Evolutionary conservation across 2,888 invertebrate genomes (phyloP).

Genomic region (Polydrusus cervinus): DNA sequence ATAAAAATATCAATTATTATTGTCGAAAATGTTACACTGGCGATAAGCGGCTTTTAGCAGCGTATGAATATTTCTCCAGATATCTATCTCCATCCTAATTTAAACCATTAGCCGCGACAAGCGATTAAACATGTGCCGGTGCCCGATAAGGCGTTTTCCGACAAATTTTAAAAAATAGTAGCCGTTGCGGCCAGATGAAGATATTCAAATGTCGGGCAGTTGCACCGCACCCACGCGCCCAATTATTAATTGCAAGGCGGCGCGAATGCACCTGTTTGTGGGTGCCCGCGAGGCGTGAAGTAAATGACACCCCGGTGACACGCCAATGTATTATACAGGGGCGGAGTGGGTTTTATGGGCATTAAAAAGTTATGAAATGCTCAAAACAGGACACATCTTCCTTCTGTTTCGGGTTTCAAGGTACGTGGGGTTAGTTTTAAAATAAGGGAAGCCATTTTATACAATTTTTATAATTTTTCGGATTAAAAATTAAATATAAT

Average conservation of each 20-base stretch:
- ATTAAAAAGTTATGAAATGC: no score
- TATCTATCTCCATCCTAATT: constrained; percentile 22
- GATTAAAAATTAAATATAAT: no score
- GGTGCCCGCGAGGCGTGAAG: constrained; percentile 19
- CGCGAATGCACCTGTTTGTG: constrained; percentile 27
- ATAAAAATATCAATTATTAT: no score
- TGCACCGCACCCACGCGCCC: constrained; percentile 48
- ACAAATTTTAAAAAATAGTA: constrained; percentile 57
- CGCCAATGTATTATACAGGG: constrained; percentile 25
- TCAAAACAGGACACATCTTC: no score
- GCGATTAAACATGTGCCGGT: constrained; percentile 20
- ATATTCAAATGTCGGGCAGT: constrained; percentile 59
- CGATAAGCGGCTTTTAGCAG: no score
- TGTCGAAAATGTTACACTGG: no score
- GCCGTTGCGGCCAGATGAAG: constrained; percentile 58
- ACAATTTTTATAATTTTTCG: no score
- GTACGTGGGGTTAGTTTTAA: no score
- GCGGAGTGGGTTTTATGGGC: not conserved
- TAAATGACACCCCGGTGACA: constrained; percentile 28
- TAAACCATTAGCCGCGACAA: constrained; percentile 38
- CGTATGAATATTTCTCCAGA: no score
- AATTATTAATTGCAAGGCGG: constrained; percentile 42
- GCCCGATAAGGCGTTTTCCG: constrained; percentile 25
- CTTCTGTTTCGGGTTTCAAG: no score
- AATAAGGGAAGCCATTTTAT: no score